Evolutionary conservation across 2,888 invertebrate genomes (phyloP).

Genomic region (Gonocerus acuteangulatus): DNA sequence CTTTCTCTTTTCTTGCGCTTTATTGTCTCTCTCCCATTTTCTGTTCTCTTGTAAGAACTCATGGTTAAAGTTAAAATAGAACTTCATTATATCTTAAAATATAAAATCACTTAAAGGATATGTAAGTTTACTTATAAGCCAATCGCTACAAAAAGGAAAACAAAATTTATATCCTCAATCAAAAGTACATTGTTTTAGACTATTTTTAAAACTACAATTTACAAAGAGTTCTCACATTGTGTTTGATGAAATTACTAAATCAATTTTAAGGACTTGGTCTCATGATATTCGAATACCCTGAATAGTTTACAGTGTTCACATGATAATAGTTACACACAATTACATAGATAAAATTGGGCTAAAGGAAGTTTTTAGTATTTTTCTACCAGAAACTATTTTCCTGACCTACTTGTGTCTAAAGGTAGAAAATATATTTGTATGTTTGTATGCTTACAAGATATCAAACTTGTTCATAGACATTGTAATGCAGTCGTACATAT

Average conservation of each 20-base stretch:
- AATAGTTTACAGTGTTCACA: constrained; percentile 20
- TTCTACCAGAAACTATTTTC: background rate
- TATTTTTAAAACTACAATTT: too few species aligned
- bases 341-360: background rate
- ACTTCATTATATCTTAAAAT: constrained; percentile 6
- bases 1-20: constrained; percentile 11
- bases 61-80: background rate
- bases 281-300: constrained; percentile 21
- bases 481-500: background rate
- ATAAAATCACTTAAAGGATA: constrained; percentile 16
- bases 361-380: too few species aligned
- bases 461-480: background rate
- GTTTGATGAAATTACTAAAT: background rate
- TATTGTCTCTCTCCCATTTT: constrained; percentile 16
- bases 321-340: constrained; percentile 5
- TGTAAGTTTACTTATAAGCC: constrained; percentile 19
- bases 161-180: background rate
- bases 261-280: constrained; percentile 1
- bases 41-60: constrained; percentile 1
- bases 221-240: background rate
- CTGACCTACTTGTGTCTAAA: constrained; percentile 1
- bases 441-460: background rate
- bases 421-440: constrained; percentile 21
- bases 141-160: background rate
- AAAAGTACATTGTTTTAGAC: too few species aligned